These are phyloP conservation scores for Pelvicachromis taeniatus DNA, from an alignment of 2,113 vertebrate species.

Conservation along the genomic window DNA sequence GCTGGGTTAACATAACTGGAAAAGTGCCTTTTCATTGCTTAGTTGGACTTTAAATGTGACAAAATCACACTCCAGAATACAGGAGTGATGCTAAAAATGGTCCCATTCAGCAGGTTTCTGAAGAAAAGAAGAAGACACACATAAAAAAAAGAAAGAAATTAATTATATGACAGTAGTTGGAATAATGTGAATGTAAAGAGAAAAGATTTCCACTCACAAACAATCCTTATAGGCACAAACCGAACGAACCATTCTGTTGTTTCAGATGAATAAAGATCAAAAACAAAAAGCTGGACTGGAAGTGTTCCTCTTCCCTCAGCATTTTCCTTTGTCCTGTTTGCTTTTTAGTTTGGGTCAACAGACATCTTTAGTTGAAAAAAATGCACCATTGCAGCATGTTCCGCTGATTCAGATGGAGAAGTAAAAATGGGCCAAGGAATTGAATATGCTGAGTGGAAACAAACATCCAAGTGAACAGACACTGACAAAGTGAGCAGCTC, in stretches of 20 bases:
- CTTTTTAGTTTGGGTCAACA: background rate
- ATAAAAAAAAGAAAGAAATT: background rate
- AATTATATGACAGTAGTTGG: background rate
- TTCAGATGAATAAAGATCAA: background rate
- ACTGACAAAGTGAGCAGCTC: background rate
- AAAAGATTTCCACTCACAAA: background rate
- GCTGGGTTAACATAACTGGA: background rate
- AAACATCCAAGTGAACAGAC: background rate
- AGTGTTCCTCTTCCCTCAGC: background rate
- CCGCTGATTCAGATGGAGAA: conserved; percentile 2
- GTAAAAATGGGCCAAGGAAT: background rate
- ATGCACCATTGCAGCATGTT: background rate
- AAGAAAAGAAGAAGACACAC: background rate
- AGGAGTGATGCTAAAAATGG: background rate
- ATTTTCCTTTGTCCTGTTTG: background rate
- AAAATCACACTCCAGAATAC: background rate
- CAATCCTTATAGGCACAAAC: background rate
- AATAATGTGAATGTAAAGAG: background rate
- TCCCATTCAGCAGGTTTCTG: background rate
- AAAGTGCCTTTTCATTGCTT: background rate
- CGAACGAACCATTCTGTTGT: background rate
- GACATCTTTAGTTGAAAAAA: background rate
- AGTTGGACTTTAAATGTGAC: background rate
- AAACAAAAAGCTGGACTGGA: background rate
- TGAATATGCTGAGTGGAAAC: background rate